phyloP scores from a whole-genome alignment of 1,140 invertebrate genomes.

The Pristionchus pacificus region DNA sequence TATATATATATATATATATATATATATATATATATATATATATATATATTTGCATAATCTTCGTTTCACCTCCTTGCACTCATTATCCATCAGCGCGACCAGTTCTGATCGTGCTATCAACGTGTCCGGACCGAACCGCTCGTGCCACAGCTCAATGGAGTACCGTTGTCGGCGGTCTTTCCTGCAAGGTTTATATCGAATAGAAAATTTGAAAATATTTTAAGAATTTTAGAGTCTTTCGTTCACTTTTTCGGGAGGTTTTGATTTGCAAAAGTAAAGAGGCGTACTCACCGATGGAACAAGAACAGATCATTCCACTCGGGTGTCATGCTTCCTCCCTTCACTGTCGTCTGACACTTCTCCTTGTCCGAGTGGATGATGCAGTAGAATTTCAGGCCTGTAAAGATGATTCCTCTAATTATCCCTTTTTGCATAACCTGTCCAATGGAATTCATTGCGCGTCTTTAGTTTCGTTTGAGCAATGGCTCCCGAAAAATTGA shows the following conservation, averaged over 20 bases:
- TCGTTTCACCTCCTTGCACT: constrained; percentile 8
- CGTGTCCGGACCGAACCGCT: constrained; percentile 28
- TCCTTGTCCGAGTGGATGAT: constrained; percentile 25
- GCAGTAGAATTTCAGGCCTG: constrained; percentile 25
- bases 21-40: too few species aligned
- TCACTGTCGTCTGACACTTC: constrained; percentile 21
- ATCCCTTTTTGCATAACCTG: too few species aligned
- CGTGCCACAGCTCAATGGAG: constrained; percentile 32
- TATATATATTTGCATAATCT: background rate
- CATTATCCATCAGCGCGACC: constrained; percentile 43
- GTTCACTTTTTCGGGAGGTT: background rate
- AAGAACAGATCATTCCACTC: constrained; percentile 37
- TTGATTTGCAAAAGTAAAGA: constrained; percentile 19
- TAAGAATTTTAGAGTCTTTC: background rate
- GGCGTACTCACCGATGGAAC: constrained; percentile 31
- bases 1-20: background rate
- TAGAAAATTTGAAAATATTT: background rate
- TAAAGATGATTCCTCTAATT: too few species aligned
- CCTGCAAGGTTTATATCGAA: constrained; percentile 16
- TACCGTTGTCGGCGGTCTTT: constrained; percentile 25
- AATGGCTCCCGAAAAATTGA: too few species aligned
- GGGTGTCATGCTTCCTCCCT: constrained; percentile 1
- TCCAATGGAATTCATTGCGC: too few species aligned
- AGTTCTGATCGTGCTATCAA: constrained; percentile 19
- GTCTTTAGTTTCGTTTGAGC: too few species aligned